phyloP scores from a whole-genome alignment of 2,797 vertebrate genomes.

The Enteromius mattozi region DNA sequence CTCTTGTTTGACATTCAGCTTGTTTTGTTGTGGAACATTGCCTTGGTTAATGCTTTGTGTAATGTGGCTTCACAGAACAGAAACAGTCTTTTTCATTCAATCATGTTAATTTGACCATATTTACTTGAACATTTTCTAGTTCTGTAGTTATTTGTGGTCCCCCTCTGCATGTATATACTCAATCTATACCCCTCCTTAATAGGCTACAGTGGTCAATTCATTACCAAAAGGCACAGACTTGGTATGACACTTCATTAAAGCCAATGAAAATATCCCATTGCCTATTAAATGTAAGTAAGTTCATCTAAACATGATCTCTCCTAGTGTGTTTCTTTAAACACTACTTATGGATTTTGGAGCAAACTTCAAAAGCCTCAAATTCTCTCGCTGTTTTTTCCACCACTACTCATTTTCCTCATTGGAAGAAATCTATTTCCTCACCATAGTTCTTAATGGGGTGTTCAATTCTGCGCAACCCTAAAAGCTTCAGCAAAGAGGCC shows the following conservation, averaged over 20 bases:
- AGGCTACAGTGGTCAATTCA: constrained; percentile 30
- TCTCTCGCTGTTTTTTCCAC: constrained; percentile 28
- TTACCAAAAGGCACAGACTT: constrained; percentile 30
- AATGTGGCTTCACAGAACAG: neutral
- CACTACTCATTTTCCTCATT: neutral
- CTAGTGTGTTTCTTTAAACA: constrained; percentile 1
- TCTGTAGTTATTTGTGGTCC: neutral
- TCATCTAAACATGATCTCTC: constrained; percentile 25
- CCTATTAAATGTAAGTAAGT: constrained; percentile 37
- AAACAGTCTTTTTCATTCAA: neutral
- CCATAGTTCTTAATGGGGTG: constrained; percentile 11
- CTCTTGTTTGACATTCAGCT: neutral
- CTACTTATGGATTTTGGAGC: constrained; percentile 33
- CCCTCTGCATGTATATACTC: neutral
- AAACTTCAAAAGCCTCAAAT: constrained; percentile 34
- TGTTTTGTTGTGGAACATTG: neutral
- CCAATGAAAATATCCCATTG: constrained; percentile 50
- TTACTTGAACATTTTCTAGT: constrained; percentile 4
- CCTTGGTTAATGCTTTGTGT: neutral
- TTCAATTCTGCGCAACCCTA: neutral
- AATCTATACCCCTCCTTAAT: constrained; percentile 26
- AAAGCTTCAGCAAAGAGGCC: neutral
- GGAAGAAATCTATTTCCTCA: constrained; percentile 6
- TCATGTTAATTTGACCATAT: neutral
- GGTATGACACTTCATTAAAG: constrained; percentile 33